Evolutionary conservation across 1,140 invertebrate genomes (phyloP).

Genomic region (Episyrphus balteatus): DNA sequence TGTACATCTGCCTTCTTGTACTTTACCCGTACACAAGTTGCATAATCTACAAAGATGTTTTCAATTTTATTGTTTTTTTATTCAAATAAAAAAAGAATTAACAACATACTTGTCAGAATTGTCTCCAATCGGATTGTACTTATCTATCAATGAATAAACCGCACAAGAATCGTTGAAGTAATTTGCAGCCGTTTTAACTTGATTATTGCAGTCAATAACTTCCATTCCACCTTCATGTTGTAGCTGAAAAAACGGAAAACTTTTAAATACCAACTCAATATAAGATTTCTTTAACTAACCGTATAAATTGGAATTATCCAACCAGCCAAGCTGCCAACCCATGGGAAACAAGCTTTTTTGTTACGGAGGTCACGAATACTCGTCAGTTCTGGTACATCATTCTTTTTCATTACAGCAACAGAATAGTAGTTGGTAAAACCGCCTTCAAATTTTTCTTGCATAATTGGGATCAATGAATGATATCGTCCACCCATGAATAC

Average conservation of each 20-base stretch:
- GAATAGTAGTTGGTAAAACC: slow-evolving; percentile 59
- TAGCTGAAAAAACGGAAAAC: slow-evolving; percentile 44
- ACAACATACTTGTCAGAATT: slow-evolving; percentile 49
- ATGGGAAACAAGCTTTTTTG: slow-evolving; percentile 77
- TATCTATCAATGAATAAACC: slow-evolving; percentile 79
- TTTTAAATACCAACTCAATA: neutral
- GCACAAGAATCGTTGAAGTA: slow-evolving; percentile 89
- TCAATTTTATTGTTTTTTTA: neutral
- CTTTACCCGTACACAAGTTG: slow-evolving; percentile 67
- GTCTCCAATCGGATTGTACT: slow-evolving; percentile 89
- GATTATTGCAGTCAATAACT: slow-evolving; percentile 89
- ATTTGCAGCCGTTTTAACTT: slow-evolving; percentile 82
- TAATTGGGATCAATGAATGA: slow-evolving; percentile 83
- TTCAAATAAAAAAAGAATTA: neutral
- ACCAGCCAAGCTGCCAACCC: slow-evolving; percentile 81
- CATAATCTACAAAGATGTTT: slow-evolving; percentile 49
- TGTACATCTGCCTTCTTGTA: slow-evolving; percentile 69
- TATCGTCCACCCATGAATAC: slow-evolving; percentile 85
- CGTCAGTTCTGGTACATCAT: slow-evolving; percentile 48
- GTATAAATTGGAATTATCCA: slow-evolving; percentile 85
- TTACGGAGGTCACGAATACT: slow-evolving; percentile 56
- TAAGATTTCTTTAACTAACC: slow-evolving; percentile 38
- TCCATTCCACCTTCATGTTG: slow-evolving; percentile 71
- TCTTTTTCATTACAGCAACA: slow-evolving; percentile 73
- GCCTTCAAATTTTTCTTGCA: slow-evolving; percentile 56